Base-by-base conservation (phyloP, 2,888 invertebrate species). In the Neoascia interrupta region DNA sequence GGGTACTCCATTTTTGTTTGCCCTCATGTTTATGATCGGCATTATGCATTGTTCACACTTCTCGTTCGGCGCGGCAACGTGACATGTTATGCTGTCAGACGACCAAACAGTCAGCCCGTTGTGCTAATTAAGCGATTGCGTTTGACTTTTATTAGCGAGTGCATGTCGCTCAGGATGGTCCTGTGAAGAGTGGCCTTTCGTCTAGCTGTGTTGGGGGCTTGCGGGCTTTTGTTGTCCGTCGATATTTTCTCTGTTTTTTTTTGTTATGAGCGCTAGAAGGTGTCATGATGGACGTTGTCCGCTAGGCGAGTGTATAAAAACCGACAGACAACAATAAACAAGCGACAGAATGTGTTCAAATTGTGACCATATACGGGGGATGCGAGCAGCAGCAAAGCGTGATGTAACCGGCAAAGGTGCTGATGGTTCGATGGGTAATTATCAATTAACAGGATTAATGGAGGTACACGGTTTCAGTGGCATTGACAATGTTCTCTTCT, bases 61-160 rank as follows among this genome's bases (percentile, higher is more conserved):
- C 10, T 41, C 43, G 63, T 45, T 28, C 34, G 49, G 28, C 16
- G 34, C 31, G 41, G n/a, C n/a, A n/a, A n/a, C n/a, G 45, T 76
- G 79, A 73, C 79, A 79, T 73, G 73, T 61, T 79, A 28, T n/a
- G n/a, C 60, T 76, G 72, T 56, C 66, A 56, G 28, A 5, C 31
- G 10, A 26, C 34, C 31, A 45, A 19, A 31, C 49, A 26, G 16
- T 19, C 53, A 43, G 36, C 19, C 41, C 21, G 36, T 49, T 16
- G 72, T 61, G 79, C 73, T 79, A 79, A 79, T 79, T 79, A 79
- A 79, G 79, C 79, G 79, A 73, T 79, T 79, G 73, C 61, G 49
- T 61, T 79, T 79, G 79, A 79, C 79, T 72, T 73, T 73, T 79
- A 73, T 73, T 79, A 76, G 72, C 64, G 45, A 64, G 63, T 58